Evolutionary conservation across 1,140 invertebrate species (phyloP).

Genomic region (Calliphora vicina): DNA sequence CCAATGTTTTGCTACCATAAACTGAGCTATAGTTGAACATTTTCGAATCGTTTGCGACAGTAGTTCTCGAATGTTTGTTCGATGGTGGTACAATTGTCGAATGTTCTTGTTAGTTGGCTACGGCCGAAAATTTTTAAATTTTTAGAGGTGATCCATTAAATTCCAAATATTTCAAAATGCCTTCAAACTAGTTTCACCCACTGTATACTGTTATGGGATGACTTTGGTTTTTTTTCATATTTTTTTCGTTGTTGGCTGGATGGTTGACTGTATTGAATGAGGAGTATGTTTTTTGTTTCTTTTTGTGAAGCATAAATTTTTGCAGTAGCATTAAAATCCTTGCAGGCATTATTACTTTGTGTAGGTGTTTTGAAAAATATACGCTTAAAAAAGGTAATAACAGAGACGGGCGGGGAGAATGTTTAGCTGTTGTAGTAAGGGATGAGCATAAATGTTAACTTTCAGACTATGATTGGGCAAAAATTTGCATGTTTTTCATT

Average conservation of each 20-base stretch:
- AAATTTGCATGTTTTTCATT: neutral
- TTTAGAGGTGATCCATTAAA: too few relatives aligned
- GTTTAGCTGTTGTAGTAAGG: neutral
- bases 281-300: neutral
- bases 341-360: neutral
- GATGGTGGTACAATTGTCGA: too few relatives aligned
- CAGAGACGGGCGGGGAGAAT: neutral
- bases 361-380: conserved; percentile 13
- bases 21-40: too few relatives aligned
- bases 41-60: too few relatives aligned
- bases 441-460: neutral
- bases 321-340: neutral
- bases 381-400: neutral
- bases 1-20: too few relatives aligned
- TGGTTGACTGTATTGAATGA: neutral
- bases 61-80: too few relatives aligned
- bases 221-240: neutral
- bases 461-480: neutral
- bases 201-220: neutral
- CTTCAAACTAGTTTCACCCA: neutral
- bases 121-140: too few relatives aligned
- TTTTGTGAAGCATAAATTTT: conserved; percentile 12
- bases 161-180: too few relatives aligned
- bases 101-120: too few relatives aligned
- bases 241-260: neutral